Conservation (phyloP, 2,888 invertebrate species). For the Margaritifera margaritifera region DNA sequence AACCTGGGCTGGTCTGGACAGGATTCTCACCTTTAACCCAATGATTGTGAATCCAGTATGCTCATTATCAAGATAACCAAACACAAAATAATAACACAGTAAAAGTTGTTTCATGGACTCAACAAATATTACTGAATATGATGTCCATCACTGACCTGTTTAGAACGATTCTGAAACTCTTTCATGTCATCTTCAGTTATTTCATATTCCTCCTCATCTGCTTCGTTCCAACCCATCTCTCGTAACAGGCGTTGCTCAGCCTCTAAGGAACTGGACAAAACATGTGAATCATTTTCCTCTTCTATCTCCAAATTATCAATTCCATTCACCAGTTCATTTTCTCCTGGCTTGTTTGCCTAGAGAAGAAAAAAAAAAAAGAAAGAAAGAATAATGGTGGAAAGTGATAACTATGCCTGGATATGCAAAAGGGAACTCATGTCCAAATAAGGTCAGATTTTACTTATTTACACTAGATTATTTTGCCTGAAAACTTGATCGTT, state of each 20-base stretch:
- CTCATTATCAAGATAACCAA: too few relatives aligned
- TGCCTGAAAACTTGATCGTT: too few relatives aligned
- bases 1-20: too few relatives aligned
- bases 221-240: conserved; percentile 74
- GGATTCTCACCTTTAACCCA: too few relatives aligned
- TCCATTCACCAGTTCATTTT: conserved; percentile 57
- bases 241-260: conserved; percentile 70
- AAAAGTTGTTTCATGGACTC: too few relatives aligned
- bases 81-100: too few relatives aligned
- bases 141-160: conserved; percentile 40
- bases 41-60: too few relatives aligned
- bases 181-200: conserved; percentile 72
- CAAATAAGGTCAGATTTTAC: background rate
- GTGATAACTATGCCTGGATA: background rate
- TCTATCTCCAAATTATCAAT: conserved; percentile 49
- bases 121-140: too few relatives aligned
- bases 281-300: conserved; percentile 31
- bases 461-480: too few relatives aligned
- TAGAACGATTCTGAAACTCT: conserved; percentile 66
- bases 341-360: conserved; percentile 18
- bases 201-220: conserved; percentile 70
- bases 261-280: conserved; percentile 71
- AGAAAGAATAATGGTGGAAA: background rate
- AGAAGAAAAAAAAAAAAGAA: background rate
- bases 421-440: background rate